Evolutionary conservation across 2,888 invertebrate genomes (phyloP).

Genomic region (Copidosoma aretas): DNA sequence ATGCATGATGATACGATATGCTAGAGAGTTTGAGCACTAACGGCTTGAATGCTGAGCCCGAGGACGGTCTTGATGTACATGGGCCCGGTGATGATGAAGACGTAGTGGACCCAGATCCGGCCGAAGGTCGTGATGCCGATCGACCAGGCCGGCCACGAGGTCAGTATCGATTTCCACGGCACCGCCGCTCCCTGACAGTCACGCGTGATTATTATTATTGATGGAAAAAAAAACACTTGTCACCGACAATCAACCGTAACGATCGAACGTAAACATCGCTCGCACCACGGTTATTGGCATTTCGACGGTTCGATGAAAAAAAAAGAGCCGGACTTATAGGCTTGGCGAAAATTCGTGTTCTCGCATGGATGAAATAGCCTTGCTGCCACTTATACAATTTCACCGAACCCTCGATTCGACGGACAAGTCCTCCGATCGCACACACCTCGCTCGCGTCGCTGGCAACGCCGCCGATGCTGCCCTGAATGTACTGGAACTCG

Average conservation of each 20-base stretch:
- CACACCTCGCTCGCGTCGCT: constrained; percentile 64
- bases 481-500: constrained; percentile 72
- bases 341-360: too few relatives aligned
- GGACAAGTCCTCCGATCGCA: too few relatives aligned
- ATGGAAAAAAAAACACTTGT: too few relatives aligned
- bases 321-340: too few relatives aligned
- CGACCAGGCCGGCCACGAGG: constrained; percentile 72
- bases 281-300: too few relatives aligned
- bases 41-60: constrained; percentile 73
- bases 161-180: constrained; percentile 72
- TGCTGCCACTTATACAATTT: too few relatives aligned
- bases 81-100: constrained; percentile 75
- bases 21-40: constrained; percentile 47
- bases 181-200: constrained; percentile 62
- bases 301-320: too few relatives aligned
- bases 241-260: too few relatives aligned
- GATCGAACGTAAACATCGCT: too few relatives aligned
- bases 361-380: too few relatives aligned
- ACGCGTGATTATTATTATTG: too few relatives aligned
- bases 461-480: constrained; percentile 64
- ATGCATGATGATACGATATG: not conserved
- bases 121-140: constrained; percentile 78
- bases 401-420: too few relatives aligned
- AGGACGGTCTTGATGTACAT: constrained; percentile 75
- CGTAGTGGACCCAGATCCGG: constrained; percentile 78